These are phyloP conservation scores for Caenorhabditis brenneri DNA, from an alignment of 1,140 invertebrate genomes.

Conservation along the genomic window DNA sequence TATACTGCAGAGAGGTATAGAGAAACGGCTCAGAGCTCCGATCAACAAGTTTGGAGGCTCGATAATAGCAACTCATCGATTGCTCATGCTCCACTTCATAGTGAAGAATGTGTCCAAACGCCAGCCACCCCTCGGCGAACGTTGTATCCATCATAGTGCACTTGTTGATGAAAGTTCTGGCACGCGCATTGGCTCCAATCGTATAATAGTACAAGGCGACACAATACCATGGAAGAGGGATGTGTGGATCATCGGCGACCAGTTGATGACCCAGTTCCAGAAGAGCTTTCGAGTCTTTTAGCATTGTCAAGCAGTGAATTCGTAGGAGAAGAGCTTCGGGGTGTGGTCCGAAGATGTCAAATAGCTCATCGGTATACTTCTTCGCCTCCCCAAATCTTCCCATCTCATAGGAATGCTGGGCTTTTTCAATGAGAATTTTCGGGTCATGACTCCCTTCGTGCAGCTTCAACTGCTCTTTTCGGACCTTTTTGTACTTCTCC, in stretches of 20 bases:
- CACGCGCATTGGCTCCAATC: slow-evolving; percentile 2
- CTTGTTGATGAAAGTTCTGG: slow-evolving; percentile 33
- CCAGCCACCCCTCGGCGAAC: slow-evolving; percentile 38
- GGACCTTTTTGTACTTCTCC: neutral
- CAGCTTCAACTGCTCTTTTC: neutral
- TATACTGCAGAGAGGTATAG: neutral
- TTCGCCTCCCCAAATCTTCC: neutral
- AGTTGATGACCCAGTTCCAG: neutral
- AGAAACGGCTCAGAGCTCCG: neutral
- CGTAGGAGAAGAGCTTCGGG: neutral
- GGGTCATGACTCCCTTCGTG: slow-evolving; percentile 14
- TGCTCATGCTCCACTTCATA: slow-evolving; percentile 49
- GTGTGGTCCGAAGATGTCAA: slow-evolving; percentile 2
- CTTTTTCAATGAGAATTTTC: neutral
- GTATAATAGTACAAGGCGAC: neutral
- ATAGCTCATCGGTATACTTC: neutral
- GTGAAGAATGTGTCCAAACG: slow-evolving; percentile 45
- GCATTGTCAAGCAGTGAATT: slow-evolving; percentile 28
- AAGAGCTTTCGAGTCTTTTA: neutral
- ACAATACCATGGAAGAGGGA: slow-evolving; percentile 14
- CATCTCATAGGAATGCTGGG: slow-evolving; percentile 19
- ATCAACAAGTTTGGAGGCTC: slow-evolving; percentile 14
- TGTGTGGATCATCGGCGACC: neutral
- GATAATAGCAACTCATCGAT: slow-evolving; percentile 51
- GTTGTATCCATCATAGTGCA: slow-evolving; percentile 36